Conservation (phyloP, 2,888 invertebrate species). For the Augochlorella aurata region DNA sequence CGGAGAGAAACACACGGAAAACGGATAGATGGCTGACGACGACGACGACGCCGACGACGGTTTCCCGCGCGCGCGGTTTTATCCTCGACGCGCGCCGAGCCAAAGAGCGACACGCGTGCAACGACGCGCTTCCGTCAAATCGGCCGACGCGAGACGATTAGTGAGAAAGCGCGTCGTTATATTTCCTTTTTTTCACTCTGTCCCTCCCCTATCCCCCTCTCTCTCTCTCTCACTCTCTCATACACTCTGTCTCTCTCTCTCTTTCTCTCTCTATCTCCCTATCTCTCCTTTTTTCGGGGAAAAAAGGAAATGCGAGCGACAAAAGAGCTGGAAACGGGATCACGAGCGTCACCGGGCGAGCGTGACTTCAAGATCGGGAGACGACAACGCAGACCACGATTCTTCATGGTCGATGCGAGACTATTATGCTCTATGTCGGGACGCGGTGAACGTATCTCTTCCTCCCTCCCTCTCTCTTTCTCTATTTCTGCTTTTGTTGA, state of each 20-base stretch:
- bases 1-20: slow-evolving; percentile 33
- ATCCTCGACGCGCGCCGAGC: slow-evolving; percentile 60
- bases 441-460: slow-evolving; percentile 35
- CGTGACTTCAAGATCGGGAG: slow-evolving; percentile 44
- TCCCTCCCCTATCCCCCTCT: neutral
- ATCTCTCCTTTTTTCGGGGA: slow-evolving; percentile 5
- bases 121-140: slow-evolving; percentile 50
- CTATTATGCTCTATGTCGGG: slow-evolving; percentile 51
- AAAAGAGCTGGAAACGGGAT: slow-evolving; percentile 50
- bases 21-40: slow-evolving; percentile 57
- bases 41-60: neutral
- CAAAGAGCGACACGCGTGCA: slow-evolving; percentile 56
- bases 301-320: slow-evolving; percentile 30
- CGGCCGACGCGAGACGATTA: slow-evolving; percentile 56
- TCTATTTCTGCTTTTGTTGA: slow-evolving; percentile 41
- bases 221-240: neutral
- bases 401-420: slow-evolving; percentile 59
- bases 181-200: slow-evolving; percentile 24
- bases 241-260: neutral
- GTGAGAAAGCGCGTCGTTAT: slow-evolving; percentile 56
- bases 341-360: slow-evolving; percentile 30
- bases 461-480: neutral
- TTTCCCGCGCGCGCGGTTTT: slow-evolving; percentile 57
- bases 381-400: slow-evolving; percentile 55
- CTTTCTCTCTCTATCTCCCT: too few species aligned